These are phyloP conservation scores for Bothrops alternatus DNA, from an alignment of 2,797 vertebrate genomes.

Conservation along the genomic window DNA sequence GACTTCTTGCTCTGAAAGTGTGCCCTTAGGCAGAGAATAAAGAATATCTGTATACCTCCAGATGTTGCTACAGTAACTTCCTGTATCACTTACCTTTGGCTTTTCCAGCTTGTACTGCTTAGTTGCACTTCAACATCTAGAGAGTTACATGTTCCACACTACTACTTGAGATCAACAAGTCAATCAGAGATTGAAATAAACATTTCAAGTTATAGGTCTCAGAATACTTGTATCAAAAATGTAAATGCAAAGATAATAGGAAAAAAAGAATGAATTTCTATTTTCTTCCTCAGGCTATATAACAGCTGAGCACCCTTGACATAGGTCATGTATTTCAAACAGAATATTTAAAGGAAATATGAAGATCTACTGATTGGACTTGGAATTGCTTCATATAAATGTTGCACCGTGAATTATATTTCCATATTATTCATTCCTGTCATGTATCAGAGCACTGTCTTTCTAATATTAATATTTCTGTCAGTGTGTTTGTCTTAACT, in stretches of 20 bases:
- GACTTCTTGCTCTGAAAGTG: neutral
- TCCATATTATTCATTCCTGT: neutral
- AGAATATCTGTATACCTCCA: neutral
- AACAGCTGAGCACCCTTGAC: constrained; percentile 8
- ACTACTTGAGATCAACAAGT: neutral
- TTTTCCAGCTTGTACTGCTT: neutral
- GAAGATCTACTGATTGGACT: constrained; percentile 51
- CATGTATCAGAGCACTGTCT: neutral
- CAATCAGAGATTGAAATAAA: neutral
- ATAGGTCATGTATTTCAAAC: constrained; percentile 34
- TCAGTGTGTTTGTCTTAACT: fast-evolving
- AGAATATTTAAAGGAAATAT: constrained; percentile 47
- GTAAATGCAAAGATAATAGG: neutral
- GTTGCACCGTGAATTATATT: neutral
- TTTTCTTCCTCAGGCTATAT: neutral
- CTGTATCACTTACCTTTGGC: neutral
- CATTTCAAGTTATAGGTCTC: neutral
- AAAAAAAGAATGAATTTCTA: neutral
- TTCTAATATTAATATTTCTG: neutral
- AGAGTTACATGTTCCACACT: neutral
- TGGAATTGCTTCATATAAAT: constrained; percentile 35
- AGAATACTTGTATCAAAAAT: neutral
- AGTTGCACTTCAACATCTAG: neutral
- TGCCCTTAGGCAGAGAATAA: neutral
- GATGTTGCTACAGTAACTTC: neutral